A percentile compares a stretch with the other conserved stretches of the same genome.
phyloP scores from a whole-genome alignment of 2,888 invertebrate species.

The Leptinotarsa haldemani region DNA sequence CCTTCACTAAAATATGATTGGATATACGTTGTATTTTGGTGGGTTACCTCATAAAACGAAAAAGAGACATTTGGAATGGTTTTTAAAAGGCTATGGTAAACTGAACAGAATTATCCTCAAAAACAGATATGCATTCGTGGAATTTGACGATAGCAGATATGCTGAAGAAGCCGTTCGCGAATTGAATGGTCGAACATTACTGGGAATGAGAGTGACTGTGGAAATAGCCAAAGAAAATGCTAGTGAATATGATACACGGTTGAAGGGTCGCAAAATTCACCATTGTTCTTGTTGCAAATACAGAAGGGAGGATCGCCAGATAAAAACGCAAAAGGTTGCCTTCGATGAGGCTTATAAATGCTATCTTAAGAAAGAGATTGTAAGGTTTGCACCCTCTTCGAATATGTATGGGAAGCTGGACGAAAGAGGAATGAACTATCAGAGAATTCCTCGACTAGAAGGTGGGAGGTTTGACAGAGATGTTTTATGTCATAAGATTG shows the following conservation, averaged over 20 bases:
- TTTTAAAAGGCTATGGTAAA: slow-evolving; percentile 84
- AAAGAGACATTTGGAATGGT: slow-evolving; percentile 83
- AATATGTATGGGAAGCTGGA: too few species aligned
- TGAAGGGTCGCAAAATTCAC: slow-evolving; percentile 49
- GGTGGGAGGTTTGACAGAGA: too few species aligned
- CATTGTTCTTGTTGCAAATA: slow-evolving; percentile 71
- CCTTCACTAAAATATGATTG: slow-evolving; percentile 67
- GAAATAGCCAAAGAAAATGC: slow-evolving; percentile 79
- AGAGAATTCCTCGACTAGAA: too few species aligned
- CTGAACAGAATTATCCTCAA: slow-evolving; percentile 83
- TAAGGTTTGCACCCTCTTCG: too few species aligned
- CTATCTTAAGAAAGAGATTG: too few species aligned
- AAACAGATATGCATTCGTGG: slow-evolving; percentile 89
- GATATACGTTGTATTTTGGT: slow-evolving; percentile 82
- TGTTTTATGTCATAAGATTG: too few species aligned
- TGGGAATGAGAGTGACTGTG: slow-evolving; percentile 86
- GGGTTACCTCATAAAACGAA: slow-evolving; percentile 79
- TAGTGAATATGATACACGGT: slow-evolving; percentile 72
- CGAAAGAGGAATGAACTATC: too few species aligned
- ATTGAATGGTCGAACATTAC: slow-evolving; percentile 95
- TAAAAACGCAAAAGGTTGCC: too few species aligned
- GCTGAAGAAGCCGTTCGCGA: slow-evolving; percentile 99
- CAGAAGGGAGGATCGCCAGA: slow-evolving; percentile 35
- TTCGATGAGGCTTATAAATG: too few species aligned
- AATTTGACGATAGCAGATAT: slow-evolving; percentile 98